Percentiles rank a stretch among this genome's conserved stretches.
phyloP scores from a whole-genome alignment of 1,140 invertebrate genomes.

The Diorhabda sublineata region DNA sequence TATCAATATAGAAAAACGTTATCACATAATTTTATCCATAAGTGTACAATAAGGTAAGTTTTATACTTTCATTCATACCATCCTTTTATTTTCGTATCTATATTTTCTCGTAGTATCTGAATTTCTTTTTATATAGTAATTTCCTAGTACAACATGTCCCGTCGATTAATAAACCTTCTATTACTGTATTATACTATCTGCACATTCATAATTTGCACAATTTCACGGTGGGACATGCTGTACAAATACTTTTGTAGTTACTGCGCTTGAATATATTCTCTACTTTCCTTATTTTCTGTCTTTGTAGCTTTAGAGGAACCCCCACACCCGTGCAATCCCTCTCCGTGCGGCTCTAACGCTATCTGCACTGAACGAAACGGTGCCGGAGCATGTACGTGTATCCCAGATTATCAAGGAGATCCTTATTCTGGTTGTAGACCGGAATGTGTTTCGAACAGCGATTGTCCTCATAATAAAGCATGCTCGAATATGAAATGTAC shows the following conservation, averaged over 20 bases:
- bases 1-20: too few species aligned
- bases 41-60: too few species aligned
- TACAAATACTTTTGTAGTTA: not conserved
- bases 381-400: conserved; percentile 73
- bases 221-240: too few species aligned
- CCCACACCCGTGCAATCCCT: conserved; percentile 71
- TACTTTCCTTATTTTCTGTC: conserved; percentile 19
- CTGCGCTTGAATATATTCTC: not conserved
- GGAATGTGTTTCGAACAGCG: conserved; percentile 77
- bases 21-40: too few species aligned
- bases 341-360: conserved; percentile 77
- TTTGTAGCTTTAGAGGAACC: conserved; percentile 47
- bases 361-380: conserved; percentile 73
- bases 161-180: too few species aligned
- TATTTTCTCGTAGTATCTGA: too few species aligned
- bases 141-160: too few species aligned
- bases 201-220: too few species aligned
- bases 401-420: conserved; percentile 77
- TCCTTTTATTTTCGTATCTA: too few species aligned
- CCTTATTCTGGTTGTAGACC: conserved; percentile 75
- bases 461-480: conserved; percentile 68
- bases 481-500: conserved; percentile 80
- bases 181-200: too few species aligned
- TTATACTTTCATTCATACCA: too few species aligned
- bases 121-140: too few species aligned